Base-by-base conservation (phyloP, 2,797 vertebrate genomes). In the Gallinago nigripennis region DNA sequence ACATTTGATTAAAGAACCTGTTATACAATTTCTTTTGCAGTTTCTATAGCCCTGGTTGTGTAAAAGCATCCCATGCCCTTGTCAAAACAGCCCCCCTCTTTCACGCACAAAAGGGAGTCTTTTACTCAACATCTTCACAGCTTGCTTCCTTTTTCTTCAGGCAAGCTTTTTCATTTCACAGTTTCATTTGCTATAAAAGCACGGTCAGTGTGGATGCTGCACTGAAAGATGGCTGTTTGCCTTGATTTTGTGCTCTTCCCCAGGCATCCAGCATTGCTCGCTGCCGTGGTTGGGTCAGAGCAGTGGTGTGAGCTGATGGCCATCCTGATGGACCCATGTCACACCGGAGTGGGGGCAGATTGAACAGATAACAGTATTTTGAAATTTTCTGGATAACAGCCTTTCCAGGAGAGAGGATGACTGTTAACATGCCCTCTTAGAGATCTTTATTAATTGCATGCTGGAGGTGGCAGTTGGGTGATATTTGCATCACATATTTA, bases 61-160 rank as follows among this genome's bases (percentile, higher is more conserved):
- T 87, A 71, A 92, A 89, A 85, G 46, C 3, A 0, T 87, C 69
- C 75, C 7, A 11, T 89, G 81, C 84, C 78, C 81, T 92, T 92
- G 79, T 71, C 88, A 92, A 93, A 94, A 82, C 60, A 64, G 12
- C 39, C 23, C 33, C 57, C 14, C 23, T 35, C 33, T 58, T 76
- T 30, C 2, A 1, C 7, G 2, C 39, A 71, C 66, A 73, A 89
- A 94, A 92, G 39, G 48, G 23, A 86, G 20, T 65, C 76, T 91
- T 86, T 85, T 69, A 77, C 72, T 50, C 2, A 0, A 75, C 56
- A 33, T 23, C 56, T 87, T 91, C 84, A 70, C 72, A 81, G 33
- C 33, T 78, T 85, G 45, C n/a, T 89, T 94, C 53, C 45, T 46
- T 94, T 90, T 89, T 92, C 84, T 93, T 92, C 93, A 69, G 83